Base-by-base conservation (phyloP, 2,888 invertebrate species). In the Eristalinus aeneus region DNA sequence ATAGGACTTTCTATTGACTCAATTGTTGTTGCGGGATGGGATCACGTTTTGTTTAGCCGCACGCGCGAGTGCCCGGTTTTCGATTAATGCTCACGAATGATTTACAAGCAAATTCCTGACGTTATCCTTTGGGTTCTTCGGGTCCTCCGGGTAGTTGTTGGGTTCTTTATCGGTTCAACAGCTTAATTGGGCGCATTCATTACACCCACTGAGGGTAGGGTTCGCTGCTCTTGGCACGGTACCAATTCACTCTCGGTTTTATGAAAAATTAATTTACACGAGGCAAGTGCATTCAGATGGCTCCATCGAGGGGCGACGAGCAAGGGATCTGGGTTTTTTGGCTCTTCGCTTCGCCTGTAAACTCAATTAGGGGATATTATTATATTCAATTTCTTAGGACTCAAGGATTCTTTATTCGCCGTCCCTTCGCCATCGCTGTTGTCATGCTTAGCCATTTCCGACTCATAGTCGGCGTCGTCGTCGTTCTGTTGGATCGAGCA, bases 321-420 rank as follows among this genome's bases (percentile, higher is more conserved):
- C 0, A 0, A 34, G 16, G 46, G 46, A 16, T 9, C 27, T 5
- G 6, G 46, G 46, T 46, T 8, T 46, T 46, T 46, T 46, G 16
- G 46, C 46, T n/a, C 46, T 46, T 8, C 46, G n/a, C 46, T 46
- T 8, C 46, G 46, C 46, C 53, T 31, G 23, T 67, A 34, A 68
- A 68, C 22, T 68, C 53, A 68, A 68, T 68, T 68, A 68, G 20
- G 68, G 20, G 32, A 22, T 32, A 54, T 68, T 68, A 54, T 68
- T 56, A 12, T 68, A 54, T 68, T 68, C 68, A 68, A 68, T 68
- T 56, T 56, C 56, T 56, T 22, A 22, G 23, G 34, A 68, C 34
- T 34, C 53, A 36, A 56, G 34, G 68, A 56, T 34, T 32, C 31
- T 54, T 67, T 32, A 32, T 31, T 54, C 56, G 20, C 20, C 46